These are phyloP conservation scores for Portevinia maculata DNA, from an alignment of 2,888 invertebrate species.

Conservation along the genomic window DNA sequence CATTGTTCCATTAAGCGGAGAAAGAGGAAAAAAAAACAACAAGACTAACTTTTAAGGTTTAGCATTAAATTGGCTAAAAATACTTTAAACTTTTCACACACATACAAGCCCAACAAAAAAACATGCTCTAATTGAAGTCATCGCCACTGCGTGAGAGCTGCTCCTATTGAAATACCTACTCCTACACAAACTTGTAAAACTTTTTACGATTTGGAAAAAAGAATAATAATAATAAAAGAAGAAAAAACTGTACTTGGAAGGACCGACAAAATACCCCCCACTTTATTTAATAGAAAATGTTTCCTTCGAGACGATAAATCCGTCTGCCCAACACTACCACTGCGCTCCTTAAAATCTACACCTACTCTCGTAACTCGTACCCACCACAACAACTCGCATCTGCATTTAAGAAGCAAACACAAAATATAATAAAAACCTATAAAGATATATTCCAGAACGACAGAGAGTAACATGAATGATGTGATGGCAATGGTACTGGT, in stretches of 20 bases:
- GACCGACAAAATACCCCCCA: slow-evolving; percentile 30
- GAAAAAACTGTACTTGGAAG: slow-evolving; percentile 23
- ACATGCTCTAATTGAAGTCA: slow-evolving; percentile 68
- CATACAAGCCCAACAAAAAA: slow-evolving; percentile 6
- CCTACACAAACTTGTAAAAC: slow-evolving; percentile 57
- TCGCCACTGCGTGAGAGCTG: slow-evolving; percentile 39
- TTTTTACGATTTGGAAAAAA: slow-evolving; percentile 68
- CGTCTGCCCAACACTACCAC: slow-evolving; percentile 33
- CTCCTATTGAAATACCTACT: slow-evolving; percentile 24
- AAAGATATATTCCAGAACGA: slow-evolving; percentile 43
- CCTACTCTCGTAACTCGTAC: slow-evolving; percentile 17
- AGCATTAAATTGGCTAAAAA: slow-evolving; percentile 52
- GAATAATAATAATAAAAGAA: slow-evolving; percentile 49
- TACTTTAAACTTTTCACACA: slow-evolving; percentile 48
- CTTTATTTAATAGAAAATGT: slow-evolving; percentile 73
- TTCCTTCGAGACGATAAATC: slow-evolving; percentile 67
- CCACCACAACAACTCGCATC: slow-evolving; percentile 6
- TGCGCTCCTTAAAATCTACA: slow-evolving; percentile 40
- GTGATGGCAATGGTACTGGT: slow-evolving; percentile 58
- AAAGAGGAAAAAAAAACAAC: slow-evolving; percentile 7
- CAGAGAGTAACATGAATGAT: slow-evolving; percentile 56
- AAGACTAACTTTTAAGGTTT: slow-evolving; percentile 44
- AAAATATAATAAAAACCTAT: slow-evolving; percentile 9
- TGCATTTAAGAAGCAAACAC: neutral
- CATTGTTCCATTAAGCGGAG: slow-evolving; percentile 47